Evolutionary conservation across 2,888 invertebrate genomes (phyloP).

Genomic region (Rotaria sp.): DNA sequence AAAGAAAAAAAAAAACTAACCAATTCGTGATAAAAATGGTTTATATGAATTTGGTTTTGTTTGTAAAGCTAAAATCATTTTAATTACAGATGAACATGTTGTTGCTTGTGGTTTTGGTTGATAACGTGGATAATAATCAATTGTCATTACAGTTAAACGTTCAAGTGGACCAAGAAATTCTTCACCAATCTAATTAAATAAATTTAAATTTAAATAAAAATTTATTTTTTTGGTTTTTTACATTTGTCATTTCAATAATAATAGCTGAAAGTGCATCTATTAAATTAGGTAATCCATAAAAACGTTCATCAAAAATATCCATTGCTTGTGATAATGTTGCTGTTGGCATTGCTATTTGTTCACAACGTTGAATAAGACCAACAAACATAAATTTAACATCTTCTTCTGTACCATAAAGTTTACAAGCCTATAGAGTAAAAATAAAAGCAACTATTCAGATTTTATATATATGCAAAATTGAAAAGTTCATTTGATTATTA

Average conservation of each 20-base stretch:
- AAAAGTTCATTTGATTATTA: too few species aligned
- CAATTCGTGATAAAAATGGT: conserved; percentile 9
- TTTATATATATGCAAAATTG: too few species aligned
- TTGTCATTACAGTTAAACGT: conserved; percentile 36
- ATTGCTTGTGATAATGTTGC: conserved; percentile 43
- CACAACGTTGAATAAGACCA: conserved; percentile 53
- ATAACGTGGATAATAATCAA: conserved; percentile 41
- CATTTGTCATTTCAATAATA: conserved; percentile 48
- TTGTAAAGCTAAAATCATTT: conserved; percentile 26
- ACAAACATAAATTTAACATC: conserved; percentile 54
- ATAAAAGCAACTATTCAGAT: not conserved
- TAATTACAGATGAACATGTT: conserved; percentile 17
- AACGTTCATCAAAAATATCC: conserved; percentile 47
- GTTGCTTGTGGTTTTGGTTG: conserved; percentile 19
- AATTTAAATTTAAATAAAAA: conserved; percentile 42
- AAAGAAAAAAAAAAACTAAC: not conserved
- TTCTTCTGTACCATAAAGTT: conserved; percentile 47
- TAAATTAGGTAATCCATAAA: conserved; percentile 51
- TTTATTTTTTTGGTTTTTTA: conserved; percentile 44
- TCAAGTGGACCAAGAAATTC: conserved; percentile 34
- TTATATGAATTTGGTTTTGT: conserved; percentile 11
- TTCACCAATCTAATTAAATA: conserved; percentile 32
- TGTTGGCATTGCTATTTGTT: conserved; percentile 45
- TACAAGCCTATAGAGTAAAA: conserved; percentile 49
- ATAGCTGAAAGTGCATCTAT: conserved; percentile 53